Evolutionary conservation across 2,113 vertebrate genomes (phyloP).

Genomic region (Galbula dea): DNA sequence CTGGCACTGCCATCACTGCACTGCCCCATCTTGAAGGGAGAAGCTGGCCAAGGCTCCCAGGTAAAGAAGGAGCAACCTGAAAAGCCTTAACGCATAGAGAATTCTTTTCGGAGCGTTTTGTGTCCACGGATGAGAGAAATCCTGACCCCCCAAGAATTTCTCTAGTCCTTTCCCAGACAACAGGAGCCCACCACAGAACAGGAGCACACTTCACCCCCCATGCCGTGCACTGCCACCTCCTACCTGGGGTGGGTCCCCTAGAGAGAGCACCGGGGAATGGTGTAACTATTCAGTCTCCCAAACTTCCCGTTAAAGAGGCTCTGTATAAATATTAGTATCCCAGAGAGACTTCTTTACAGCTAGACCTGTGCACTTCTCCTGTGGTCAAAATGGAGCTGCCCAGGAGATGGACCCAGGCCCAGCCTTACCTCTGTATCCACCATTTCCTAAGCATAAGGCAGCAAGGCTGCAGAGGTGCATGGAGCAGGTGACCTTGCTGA

Average conservation of each 20-base stretch:
- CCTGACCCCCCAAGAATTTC: not conserved
- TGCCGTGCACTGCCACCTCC: not conserved
- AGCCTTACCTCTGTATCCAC: not conserved
- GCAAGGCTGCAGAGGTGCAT: not conserved
- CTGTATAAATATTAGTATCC: rapidly evolving
- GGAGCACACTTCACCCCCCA: too few species aligned
- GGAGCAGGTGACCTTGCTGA: rapidly evolving
- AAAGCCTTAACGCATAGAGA: too few species aligned
- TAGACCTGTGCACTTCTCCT: rapidly evolving
- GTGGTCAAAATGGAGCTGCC: not conserved
- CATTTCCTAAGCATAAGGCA: rapidly evolving
- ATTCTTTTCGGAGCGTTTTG: not conserved
- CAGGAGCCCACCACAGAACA: rapidly evolving
- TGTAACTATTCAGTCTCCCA: not conserved
- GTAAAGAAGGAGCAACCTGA: not conserved
- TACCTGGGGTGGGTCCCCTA: too few species aligned
- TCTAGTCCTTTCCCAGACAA: not conserved
- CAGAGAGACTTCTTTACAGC: not conserved
- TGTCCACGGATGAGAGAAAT: not conserved
- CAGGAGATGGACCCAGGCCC: not conserved
- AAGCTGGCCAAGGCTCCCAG: not conserved
- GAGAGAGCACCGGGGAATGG: too few species aligned
- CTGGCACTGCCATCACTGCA: rapidly evolving
- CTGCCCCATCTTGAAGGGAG: rapidly evolving
- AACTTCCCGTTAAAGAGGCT: too few species aligned